These are phyloP conservation scores for Germaria angustata DNA, from an alignment of 2,888 invertebrate genomes.

Conservation along the genomic window DNA sequence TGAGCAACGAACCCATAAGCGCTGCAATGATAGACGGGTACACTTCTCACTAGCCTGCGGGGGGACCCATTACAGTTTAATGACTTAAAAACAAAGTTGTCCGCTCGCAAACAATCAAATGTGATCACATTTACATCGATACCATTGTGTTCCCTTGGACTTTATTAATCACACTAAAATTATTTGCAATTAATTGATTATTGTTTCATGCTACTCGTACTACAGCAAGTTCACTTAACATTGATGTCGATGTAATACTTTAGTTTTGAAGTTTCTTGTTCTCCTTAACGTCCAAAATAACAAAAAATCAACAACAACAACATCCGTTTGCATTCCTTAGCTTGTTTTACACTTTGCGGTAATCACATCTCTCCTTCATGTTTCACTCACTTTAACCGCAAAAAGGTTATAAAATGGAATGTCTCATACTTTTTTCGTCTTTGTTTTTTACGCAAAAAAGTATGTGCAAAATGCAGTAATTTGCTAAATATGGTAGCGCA, in stretches of 20 bases:
- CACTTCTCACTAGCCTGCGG: too few relatives aligned
- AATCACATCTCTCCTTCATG: constrained; percentile 61
- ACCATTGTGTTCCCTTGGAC: background rate
- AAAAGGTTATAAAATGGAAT: constrained; percentile 59
- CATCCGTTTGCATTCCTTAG: constrained; percentile 59
- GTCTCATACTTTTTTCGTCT: constrained; percentile 32
- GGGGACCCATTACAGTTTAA: too few relatives aligned
- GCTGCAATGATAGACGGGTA: too few relatives aligned
- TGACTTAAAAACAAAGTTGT: too few relatives aligned
- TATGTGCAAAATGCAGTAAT: constrained; percentile 74
- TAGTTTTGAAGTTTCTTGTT: constrained; percentile 2
- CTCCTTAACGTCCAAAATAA: constrained; percentile 8
- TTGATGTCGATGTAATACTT: background rate
- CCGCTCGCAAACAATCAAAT: too few relatives aligned
- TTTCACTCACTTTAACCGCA: constrained; percentile 56
- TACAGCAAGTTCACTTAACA: background rate
- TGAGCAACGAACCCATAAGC: too few relatives aligned
- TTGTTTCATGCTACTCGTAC: background rate
- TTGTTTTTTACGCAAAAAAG: constrained; percentile 50
- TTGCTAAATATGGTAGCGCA: constrained; percentile 72
- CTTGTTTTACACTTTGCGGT: constrained; percentile 62
- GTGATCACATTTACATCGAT: background rate
- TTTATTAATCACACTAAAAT: constrained; percentile 12
- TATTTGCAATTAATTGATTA: constrained; percentile 44
- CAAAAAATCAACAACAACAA: constrained; percentile 7